Evolutionary conservation across 2,113 vertebrate genomes (phyloP), one percentile per base, ranked within the genome.

Genomic region (Ochotona curzoniae): DNA sequence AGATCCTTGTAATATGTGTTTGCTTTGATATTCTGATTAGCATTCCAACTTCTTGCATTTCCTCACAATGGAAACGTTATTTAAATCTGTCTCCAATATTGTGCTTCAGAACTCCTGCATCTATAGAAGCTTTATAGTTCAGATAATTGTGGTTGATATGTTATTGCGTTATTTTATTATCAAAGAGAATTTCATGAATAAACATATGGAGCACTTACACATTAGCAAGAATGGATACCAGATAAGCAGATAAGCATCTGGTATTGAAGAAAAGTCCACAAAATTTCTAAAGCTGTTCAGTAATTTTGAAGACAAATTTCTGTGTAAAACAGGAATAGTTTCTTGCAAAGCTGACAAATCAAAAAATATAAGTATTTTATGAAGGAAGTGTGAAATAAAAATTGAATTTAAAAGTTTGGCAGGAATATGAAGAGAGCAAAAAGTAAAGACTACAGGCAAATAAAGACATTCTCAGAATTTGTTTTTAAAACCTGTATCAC

Each of bases 21-120:
- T 89, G 81, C 84, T 95, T 91, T 97, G 93, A 96, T 96, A 93
- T 85, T 94, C 76, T 88, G 95, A 97, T 96, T 96, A 95, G 93
- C 54, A 82, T 94, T 95, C 82, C 89, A 94, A 89, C 94, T 95
- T 82, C 84, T 87, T 93, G 49, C 15, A 67, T 91, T 94, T 93
- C 69, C 21, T 87, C 73, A 93, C 89, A 94, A 91, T 96, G 89
- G 83, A 84, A 94, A 91, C 76, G 51, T 76, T 94, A 91, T 96
- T 94, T 94, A 91, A 95, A 57, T 94, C 47, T 95, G 78, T 67
- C 79, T 96, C 92, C 78, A 94, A 91, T 97, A 96, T 89, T 91
- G 47, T 81, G 64, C 13, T 67, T 74, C 84, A 80, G 89, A 93
- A 83, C 51, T 83, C 92, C 44, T 89, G 30, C 23, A 82, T 91